Evolutionary conservation across 2,888 invertebrate species (phyloP).

Genomic region (Eupithecia tripunctaria): DNA sequence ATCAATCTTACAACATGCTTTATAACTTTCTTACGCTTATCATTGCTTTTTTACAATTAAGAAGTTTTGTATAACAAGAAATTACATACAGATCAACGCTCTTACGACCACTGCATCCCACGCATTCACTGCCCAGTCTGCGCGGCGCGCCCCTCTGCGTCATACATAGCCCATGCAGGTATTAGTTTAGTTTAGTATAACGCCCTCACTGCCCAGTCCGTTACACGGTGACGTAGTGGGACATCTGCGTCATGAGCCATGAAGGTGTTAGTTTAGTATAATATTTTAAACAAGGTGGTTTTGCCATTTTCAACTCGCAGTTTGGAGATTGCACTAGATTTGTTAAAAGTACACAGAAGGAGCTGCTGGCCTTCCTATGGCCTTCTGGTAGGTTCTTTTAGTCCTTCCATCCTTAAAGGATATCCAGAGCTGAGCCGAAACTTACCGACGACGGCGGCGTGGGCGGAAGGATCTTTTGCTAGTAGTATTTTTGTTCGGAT

Average conservation of each 20-base stretch:
- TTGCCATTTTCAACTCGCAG: no score
- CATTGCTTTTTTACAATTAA: background rate
- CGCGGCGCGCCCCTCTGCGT: no score
- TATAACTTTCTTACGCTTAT: background rate
- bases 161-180: no score
- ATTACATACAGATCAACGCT: background rate
- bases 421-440: background rate
- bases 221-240: no score
- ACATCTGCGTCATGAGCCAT: no score
- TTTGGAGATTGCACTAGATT: background rate
- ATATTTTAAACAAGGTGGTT: no score
- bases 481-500: background rate
- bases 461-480: background rate
- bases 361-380: no score
- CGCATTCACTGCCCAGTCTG: no score
- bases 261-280: no score
- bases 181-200: no score
- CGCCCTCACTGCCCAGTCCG: no score
- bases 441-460: background rate
- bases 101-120: no score
- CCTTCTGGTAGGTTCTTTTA: background rate
- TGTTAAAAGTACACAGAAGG: background rate
- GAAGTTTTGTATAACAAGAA: background rate
- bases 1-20: background rate
- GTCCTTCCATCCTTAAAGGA: background rate